These are phyloP conservation scores for Pachypanchax playfairii DNA, from an alignment of 2,113 vertebrate genomes.

Conservation along the genomic window DNA sequence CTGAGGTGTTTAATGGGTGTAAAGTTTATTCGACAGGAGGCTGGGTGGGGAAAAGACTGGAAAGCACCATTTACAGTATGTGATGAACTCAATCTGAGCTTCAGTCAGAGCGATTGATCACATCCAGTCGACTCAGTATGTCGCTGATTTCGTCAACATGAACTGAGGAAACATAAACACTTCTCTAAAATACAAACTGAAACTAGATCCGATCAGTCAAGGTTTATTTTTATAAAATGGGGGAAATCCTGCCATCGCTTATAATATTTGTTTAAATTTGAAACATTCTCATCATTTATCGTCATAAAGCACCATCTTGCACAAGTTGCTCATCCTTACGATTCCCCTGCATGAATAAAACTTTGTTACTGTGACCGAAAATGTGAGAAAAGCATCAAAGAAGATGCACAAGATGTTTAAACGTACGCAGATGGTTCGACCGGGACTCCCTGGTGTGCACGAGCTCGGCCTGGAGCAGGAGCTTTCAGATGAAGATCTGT, in stretches of 20 bases:
- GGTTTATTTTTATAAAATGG: conserved; percentile 11
- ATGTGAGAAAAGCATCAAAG: conserved; percentile 24
- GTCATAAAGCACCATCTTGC: conserved; percentile 32
- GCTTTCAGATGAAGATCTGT: conserved; percentile 92
- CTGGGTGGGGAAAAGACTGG: conserved; percentile 15
- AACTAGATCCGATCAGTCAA: conserved; percentile 66
- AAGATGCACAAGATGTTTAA: conserved; percentile 17
- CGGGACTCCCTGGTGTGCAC: conserved; percentile 92
- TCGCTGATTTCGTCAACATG: conserved; percentile 23
- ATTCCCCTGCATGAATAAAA: conserved; percentile 60
- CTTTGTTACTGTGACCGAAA: conserved; percentile 28
- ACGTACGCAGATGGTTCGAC: conserved; percentile 96
- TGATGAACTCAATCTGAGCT: conserved; percentile 29
- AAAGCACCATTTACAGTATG: conserved; percentile 21
- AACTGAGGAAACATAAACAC: conserved; percentile 37
- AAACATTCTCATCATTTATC: conserved; percentile 8
- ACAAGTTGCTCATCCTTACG: conserved; percentile 40
- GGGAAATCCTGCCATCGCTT: no score
- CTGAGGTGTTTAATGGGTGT: conserved; percentile 29
- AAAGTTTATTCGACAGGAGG: conserved; percentile 44
- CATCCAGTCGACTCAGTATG: conserved; percentile 39
- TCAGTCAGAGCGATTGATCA: conserved; percentile 36
- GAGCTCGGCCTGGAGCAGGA: conserved; percentile 93
- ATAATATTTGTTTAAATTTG: background rate
- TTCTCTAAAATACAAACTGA: conserved; percentile 24